A percentile compares a stretch with the other conserved stretches of the same genome.
Evolutionary conservation across 2,888 invertebrate species (phyloP).

Genomic region (Lymantria monacha): DNA sequence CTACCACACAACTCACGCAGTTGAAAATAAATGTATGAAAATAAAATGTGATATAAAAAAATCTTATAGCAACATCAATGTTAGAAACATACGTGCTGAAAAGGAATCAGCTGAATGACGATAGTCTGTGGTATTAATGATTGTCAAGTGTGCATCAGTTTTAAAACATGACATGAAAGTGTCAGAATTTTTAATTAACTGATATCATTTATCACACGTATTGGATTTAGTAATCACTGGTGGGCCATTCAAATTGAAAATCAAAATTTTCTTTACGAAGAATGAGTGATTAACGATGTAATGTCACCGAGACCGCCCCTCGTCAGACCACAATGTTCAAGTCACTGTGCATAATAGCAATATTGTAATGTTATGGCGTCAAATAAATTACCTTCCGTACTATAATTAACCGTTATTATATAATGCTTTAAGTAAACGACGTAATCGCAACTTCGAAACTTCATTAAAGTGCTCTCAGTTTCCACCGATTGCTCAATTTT

Average conservation of each 20-base stretch:
- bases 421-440: conserved; percentile 38
- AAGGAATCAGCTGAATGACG: too few species aligned
- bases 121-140: too few species aligned
- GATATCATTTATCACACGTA: conserved; percentile 64
- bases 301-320: conserved; percentile 66
- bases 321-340: conserved; percentile 65
- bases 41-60: too few species aligned
- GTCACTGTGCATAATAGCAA: conserved; percentile 77
- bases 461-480: conserved; percentile 23
- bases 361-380: conserved; percentile 64
- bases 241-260: conserved; percentile 69
- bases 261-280: conserved; percentile 70
- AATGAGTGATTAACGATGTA: conserved; percentile 75
- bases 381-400: conserved; percentile 67
- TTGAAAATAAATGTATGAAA: too few species aligned
- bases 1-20: too few species aligned
- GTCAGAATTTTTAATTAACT: conserved; percentile 48
- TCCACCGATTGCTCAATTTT: conserved; percentile 29
- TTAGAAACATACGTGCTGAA: too few species aligned
- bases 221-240: conserved; percentile 65
- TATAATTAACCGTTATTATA: conserved; percentile 65
- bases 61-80: too few species aligned
- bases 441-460: conserved; percentile 27
- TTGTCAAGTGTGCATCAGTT: not conserved
- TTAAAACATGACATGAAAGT: not conserved